phyloP scores from a whole-genome alignment of 2,113 vertebrate species.

The Cettia cetti region DNA sequence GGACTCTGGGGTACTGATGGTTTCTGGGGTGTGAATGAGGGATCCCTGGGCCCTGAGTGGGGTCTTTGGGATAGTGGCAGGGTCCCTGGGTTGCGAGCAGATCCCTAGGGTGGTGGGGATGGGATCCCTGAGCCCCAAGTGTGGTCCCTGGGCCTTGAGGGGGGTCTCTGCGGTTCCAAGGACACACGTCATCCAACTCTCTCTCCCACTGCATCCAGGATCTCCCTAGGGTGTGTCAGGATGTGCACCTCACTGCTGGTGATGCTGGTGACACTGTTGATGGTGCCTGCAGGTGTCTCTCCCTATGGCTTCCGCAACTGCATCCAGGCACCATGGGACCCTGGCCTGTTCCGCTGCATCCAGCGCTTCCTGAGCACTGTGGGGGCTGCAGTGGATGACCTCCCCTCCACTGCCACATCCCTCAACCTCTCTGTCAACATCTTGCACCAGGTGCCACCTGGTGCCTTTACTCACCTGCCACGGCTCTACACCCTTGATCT shows the following conservation, averaged over 20 bases:
- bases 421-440: constrained; percentile 53
- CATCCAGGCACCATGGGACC: constrained; percentile 28
- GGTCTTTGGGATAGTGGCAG: too few species aligned
- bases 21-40: neutral
- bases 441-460: neutral
- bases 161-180: neutral
- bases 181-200: fast-evolving
- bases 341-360: constrained; percentile 62
- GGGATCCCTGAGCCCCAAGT: neutral
- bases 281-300: neutral
- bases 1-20: neutral
- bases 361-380: neutral
- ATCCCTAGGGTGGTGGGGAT: neutral
- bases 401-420: constrained; percentile 39
- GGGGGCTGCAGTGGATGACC: constrained; percentile 42
- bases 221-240: neutral
- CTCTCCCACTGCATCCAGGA: neutral
- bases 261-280: neutral
- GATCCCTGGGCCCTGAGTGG: neutral
- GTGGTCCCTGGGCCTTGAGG: neutral
- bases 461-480: constrained; percentile 28
- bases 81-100: fast-evolving
- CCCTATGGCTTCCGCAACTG: constrained; percentile 80
- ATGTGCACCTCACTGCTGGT: neutral
- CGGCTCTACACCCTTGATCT: constrained; percentile 34